Evolutionary conservation across 2,888 invertebrate species (phyloP), one percentile per base, ranked within the genome.

Genomic region (Capitulum mitella): DNA sequence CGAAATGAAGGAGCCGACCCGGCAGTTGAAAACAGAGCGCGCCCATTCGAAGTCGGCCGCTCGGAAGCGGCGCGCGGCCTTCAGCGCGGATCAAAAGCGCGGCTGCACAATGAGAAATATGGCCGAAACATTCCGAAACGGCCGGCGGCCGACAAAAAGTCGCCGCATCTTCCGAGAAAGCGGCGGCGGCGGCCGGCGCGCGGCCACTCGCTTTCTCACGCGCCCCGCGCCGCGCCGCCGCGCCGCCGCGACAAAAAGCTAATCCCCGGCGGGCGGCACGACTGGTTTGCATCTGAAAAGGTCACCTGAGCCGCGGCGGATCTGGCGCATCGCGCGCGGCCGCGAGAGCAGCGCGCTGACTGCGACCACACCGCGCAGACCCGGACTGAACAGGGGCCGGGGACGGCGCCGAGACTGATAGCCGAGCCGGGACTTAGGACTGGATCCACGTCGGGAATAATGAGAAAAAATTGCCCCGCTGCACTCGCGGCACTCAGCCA

Each of bases 201-300:
- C 32, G 61, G 29, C 61, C 14, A 16, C 32, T 16, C 19, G 51
- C 61, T 61, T 61, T 61, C 61, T 61, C 61, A 61, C 61, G 61
- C 61, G n/a, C n/a, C 61, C 0, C 12, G 32, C 61, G 3, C 14
- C 32, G 32, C n/a, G 5, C 26, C 29, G 14, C 32, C 61, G 61
- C 32, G 29, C n/a, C 1, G 32, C 32, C n/a, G n/a, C 32, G 1
- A 32, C 61, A 61, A 70, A 70, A 70, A 70, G 37, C 37, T 70
- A 70, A 70, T 70, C 70, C 70, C 26, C 70, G 22, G 70, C 70
- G 70, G 70, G 70, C 37, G 70, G 26, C 37, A 37, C 70, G 37
- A 37, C 70, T 70, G 37, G 34, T 70, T 70, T 70, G 70, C 70
- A 70, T 70, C 22, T 70, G 70, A 70, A 70, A 64, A 34, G 70